These are phyloP conservation scores for Eulimnadia texana DNA, from an alignment of 1,140 invertebrate species.

Conservation along the genomic window DNA sequence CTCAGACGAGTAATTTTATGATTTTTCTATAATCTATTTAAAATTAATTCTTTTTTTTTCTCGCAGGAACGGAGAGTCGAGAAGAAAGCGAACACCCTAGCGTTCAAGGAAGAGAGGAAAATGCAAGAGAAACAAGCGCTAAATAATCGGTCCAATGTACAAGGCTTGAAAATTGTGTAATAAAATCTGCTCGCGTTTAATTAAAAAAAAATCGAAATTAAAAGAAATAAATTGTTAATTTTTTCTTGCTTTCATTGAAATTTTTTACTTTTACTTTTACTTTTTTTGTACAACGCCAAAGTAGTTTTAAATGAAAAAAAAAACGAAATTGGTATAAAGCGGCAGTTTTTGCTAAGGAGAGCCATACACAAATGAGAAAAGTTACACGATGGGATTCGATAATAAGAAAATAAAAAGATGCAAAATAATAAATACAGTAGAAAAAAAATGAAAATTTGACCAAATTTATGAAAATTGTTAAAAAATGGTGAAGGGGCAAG, in stretches of 20 bases:
- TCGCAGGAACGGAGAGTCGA: slow-evolving; percentile 62
- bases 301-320: not conserved
- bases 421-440: too few species aligned
- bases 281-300: not conserved
- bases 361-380: too few species aligned
- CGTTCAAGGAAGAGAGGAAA: slow-evolving; percentile 80
- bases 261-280: too few species aligned
- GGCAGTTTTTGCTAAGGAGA: not conserved
- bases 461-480: not conserved
- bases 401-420: too few species aligned
- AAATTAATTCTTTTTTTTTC: slow-evolving; percentile 16
- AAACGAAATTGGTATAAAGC: not conserved
- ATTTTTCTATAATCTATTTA: not conserved
- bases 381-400: too few species aligned
- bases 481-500: not conserved
- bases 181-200: too few species aligned
- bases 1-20: slow-evolving; percentile 43
- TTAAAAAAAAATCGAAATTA: too few species aligned
- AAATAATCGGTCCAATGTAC: slow-evolving; percentile 55
- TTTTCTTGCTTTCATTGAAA: too few species aligned
- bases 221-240: too few species aligned
- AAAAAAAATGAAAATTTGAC: not conserved
- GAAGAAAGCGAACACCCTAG: slow-evolving; percentile 66
- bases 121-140: slow-evolving; percentile 57
- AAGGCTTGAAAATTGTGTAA: slow-evolving; percentile 32